phyloP scores from a whole-genome alignment of 2,888 invertebrate genomes.

The Scaptomyza parva region DNA sequence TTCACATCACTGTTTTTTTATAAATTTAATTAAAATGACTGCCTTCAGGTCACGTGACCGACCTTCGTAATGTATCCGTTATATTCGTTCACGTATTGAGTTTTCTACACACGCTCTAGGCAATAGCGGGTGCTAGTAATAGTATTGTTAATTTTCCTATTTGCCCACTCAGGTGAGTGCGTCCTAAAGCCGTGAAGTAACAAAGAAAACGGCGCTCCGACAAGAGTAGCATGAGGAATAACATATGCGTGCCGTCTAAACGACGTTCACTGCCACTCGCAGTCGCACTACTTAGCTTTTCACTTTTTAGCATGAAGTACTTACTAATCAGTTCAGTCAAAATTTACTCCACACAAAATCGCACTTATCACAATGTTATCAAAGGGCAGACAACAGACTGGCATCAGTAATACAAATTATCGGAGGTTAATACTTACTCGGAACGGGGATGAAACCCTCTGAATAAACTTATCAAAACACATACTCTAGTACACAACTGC shows the following conservation, averaged over 20 bases:
- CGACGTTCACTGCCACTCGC: constrained; percentile 81
- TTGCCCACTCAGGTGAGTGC: constrained; percentile 77
- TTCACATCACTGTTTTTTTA: constrained; percentile 77
- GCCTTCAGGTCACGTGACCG: constrained; percentile 83
- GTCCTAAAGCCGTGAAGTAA: constrained; percentile 60
- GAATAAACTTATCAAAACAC: constrained; percentile 43
- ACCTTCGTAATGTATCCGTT: constrained; percentile 84
- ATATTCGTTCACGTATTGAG: constrained; percentile 59
- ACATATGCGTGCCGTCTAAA: constrained; percentile 81
- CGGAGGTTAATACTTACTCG: constrained; percentile 24
- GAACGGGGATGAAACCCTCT: constrained; percentile 53
- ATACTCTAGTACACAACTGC: constrained; percentile 31
- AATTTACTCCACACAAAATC: constrained; percentile 70
- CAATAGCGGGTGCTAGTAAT: constrained; percentile 44
- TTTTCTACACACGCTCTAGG: constrained; percentile 44
- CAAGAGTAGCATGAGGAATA: constrained; percentile 63
- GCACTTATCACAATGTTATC: constrained; percentile 58
- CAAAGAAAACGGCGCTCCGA: constrained; percentile 51
- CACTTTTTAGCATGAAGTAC: constrained; percentile 79
- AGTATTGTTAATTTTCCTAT: constrained; percentile 62
- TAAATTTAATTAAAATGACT: constrained; percentile 84
- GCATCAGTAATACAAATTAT: constrained; percentile 47
- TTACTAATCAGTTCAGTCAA: constrained; percentile 79
- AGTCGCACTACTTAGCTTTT: constrained; percentile 82
- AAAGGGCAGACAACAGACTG: constrained; percentile 10